A percentile compares a stretch with the other conserved stretches of the same genome.
These are phyloP conservation scores for Ispidina lecontei DNA, from an alignment of 2,797 vertebrate genomes.

Conservation along the genomic window DNA sequence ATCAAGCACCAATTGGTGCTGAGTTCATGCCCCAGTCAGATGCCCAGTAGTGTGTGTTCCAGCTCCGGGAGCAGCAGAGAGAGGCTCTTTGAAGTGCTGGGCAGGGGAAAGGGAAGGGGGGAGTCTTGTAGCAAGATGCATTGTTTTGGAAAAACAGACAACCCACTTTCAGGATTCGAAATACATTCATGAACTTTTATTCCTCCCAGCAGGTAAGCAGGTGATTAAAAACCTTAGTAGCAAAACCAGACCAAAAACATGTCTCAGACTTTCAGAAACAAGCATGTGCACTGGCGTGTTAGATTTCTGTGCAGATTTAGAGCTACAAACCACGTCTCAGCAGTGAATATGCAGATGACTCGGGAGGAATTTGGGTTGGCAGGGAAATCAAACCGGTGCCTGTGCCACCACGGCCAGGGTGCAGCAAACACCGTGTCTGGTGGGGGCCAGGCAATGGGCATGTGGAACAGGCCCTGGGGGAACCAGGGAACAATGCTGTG, in stretches of 20 bases:
- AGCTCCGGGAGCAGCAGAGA: background rate
- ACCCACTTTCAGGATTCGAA: background rate
- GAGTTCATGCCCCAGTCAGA: accelerated
- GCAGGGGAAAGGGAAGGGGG: background rate
- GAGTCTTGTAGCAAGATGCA: accelerated
- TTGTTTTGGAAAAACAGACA: background rate
- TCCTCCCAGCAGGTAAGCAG: background rate
- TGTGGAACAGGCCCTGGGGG: background rate
- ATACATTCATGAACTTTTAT: conserved; percentile 41
- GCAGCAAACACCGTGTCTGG: background rate
- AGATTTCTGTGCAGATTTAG: background rate
- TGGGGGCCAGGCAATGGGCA: background rate
- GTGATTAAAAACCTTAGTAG: conserved; percentile 13
- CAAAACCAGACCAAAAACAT: conserved; percentile 4
- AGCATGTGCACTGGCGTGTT: background rate
- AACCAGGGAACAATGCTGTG: background rate
- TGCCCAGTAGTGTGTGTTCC: accelerated
- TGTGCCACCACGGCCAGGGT: background rate
- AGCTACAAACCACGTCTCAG: background rate
- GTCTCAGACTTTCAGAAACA: background rate
- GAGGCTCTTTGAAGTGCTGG: background rate
- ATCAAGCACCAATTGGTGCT: accelerated
- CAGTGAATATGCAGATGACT: background rate
- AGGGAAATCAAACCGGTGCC: background rate
- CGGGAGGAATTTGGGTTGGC: background rate